Percentiles rank a stretch among this genome's conserved stretches.
Evolutionary conservation across 2,113 vertebrate genomes (phyloP).

Genomic region (Sinocyclocheilus maitianheensis): DNA sequence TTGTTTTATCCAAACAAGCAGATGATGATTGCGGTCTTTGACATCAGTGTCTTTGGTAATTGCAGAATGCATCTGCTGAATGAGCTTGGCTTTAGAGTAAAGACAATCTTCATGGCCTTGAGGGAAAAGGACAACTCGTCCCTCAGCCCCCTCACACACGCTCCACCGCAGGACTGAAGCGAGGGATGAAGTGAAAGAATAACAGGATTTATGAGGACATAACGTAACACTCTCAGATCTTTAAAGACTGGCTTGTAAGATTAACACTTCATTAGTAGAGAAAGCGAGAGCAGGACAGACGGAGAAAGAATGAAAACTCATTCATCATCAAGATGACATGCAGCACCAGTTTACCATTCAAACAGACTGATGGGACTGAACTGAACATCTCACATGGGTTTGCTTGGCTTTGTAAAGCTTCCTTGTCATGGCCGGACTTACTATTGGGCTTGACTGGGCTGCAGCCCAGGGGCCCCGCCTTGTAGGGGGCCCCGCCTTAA

Average conservation of each 20-base stretch:
- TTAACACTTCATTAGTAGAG: neutral
- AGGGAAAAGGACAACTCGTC: constrained; percentile 1
- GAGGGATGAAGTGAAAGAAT: neutral
- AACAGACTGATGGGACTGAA: neutral
- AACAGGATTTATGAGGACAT: constrained; percentile 11
- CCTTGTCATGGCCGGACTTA: neutral
- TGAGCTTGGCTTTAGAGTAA: constrained; percentile 4
- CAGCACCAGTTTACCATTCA: constrained; percentile 4
- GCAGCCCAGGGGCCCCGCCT: too few species aligned
- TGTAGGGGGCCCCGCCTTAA: too few species aligned
- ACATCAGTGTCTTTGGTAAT: neutral
- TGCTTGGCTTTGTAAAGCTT: neutral
- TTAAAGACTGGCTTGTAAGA: constrained; percentile 5
- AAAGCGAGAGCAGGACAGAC: neutral
- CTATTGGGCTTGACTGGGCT: too few species aligned
- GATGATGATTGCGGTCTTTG: constrained; percentile 16
- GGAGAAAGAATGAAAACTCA: too few species aligned
- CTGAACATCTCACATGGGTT: neutral
- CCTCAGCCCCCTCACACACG: neutral
- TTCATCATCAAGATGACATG: neutral
- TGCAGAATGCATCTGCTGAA: neutral
- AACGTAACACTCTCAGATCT: neutral
- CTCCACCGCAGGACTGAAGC: neutral
- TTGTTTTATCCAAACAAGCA: neutral
- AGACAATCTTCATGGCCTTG: neutral